Evolutionary conservation across 2,113 vertebrate genomes (phyloP), one percentile per base, ranked within the genome.

Genomic region (Scopus umbretta): DNA sequence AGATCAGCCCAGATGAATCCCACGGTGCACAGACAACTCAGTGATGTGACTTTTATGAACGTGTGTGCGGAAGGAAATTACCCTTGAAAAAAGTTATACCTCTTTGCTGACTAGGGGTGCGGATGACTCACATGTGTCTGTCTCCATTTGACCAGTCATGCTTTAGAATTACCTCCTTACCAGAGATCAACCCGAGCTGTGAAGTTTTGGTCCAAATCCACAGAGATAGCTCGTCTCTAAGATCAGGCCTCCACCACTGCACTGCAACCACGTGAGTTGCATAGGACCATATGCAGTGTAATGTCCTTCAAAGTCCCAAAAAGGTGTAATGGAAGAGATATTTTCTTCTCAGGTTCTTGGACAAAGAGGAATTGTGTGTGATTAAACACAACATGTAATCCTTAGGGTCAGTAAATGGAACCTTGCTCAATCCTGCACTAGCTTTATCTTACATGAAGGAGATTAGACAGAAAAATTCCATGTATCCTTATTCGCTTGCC

Each of bases 41-140:
- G 3, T n/a, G 59, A 25, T 0, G 1, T 1, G 4, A 5, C 29
- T 25, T 70, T 29, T 15, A 10, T 9, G 34, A 56, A 67, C 0
- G 0, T 55, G 45, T 23, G 18, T 6, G 8, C 55, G 47, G n/a
- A 84, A 81, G 42, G 27, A 59, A 83, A 67, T 14, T 5, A 36
- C 15, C 12, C 29, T 34, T 34, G n/a, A n/a, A 42, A 79, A 65
- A 49, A 63, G 32, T 8, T 5, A 6, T 49, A n/a, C 29, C 6
- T 83, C 22, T 55, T 2, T 65, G 50, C 45, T 86, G 42, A 71
- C 50, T 42, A 34, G 21, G 32, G 11, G 1, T 47, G 21, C 10
- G 14, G 20, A 22, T 1, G 6, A 25, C 0, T 0, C 73, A 12
- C 49, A 61, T 27, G 10, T 29, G 10, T 61, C 50, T 63, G 36